Evolutionary conservation across 2,113 vertebrate genomes (phyloP).

Genomic region (Phrynosoma platyrhinos): DNA sequence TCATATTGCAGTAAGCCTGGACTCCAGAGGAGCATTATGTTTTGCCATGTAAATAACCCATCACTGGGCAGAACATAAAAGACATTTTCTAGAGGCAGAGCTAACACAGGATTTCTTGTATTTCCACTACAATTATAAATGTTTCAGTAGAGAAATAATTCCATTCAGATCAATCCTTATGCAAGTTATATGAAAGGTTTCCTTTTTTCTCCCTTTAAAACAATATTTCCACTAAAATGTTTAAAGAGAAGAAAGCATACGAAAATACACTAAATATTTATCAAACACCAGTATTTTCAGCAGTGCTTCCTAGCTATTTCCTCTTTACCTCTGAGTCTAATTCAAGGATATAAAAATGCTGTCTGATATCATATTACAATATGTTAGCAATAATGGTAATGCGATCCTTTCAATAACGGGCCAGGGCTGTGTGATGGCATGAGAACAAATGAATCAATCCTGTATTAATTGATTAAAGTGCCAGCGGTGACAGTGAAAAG

Average conservation of each 20-base stretch:
- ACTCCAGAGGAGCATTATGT: slow-evolving; percentile 6
- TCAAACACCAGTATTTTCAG: slow-evolving; percentile 18
- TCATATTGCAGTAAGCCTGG: not conserved
- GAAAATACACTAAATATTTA: slow-evolving; percentile 13
- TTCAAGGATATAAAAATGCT: slow-evolving; percentile 20
- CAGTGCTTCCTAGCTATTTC: slow-evolving; percentile 29
- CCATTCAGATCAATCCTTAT: not conserved
- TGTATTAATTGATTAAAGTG: slow-evolving; percentile 42
- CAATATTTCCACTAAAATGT: slow-evolving; percentile 14
- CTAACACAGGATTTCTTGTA: slow-evolving; percentile 6
- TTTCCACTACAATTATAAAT: slow-evolving; percentile 17
- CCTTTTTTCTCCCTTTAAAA: slow-evolving; percentile 28
- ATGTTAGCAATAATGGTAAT: slow-evolving; percentile 45
- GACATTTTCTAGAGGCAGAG: not conserved
- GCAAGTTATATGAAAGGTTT: slow-evolving; percentile 20
- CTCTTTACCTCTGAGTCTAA: slow-evolving; percentile 18
- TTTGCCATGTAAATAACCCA: not conserved
- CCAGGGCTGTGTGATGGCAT: not conserved
- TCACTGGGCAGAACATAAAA: slow-evolving; percentile 11
- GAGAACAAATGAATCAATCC: slow-evolving; percentile 29
- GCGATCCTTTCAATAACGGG: slow-evolving; percentile 29
- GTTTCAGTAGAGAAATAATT: slow-evolving; percentile 7
- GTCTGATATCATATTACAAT: slow-evolving; percentile 31
- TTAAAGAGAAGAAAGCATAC: slow-evolving; percentile 12
- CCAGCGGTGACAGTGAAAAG: slow-evolving; percentile 25